Evolutionary conservation across 2,888 invertebrate species (phyloP).

Genomic region (Choreutis nemorana): DNA sequence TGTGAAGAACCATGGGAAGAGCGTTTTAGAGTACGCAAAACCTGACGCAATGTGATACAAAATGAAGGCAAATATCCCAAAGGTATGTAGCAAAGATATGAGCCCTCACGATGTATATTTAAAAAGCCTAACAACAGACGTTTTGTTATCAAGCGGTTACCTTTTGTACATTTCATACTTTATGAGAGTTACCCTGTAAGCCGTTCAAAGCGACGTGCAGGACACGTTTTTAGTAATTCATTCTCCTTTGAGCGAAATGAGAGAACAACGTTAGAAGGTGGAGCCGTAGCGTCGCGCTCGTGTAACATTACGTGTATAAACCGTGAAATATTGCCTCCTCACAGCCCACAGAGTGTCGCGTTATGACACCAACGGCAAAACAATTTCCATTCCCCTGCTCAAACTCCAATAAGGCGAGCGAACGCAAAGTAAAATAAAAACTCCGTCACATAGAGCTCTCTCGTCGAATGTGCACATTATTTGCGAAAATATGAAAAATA

Average conservation of each 20-base stretch:
- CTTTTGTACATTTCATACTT: slow-evolving; percentile 12
- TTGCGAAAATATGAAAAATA: slow-evolving; percentile 56
- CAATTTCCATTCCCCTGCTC: slow-evolving; percentile 13
- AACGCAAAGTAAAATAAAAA: slow-evolving; percentile 10
- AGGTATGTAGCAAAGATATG: too few relatives aligned
- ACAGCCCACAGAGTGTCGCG: slow-evolving; percentile 13
- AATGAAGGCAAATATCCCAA: too few relatives aligned
- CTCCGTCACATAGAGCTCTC: slow-evolving; percentile 16
- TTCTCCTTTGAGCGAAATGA: slow-evolving; percentile 31
- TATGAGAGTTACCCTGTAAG: slow-evolving; percentile 12
- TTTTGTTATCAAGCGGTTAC: too few relatives aligned
- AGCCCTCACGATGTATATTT: too few relatives aligned
- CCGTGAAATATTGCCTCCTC: slow-evolving; percentile 31
- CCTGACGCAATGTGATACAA: too few relatives aligned
- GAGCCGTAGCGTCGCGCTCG: slow-evolving; percentile 24
- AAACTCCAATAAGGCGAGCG: slow-evolving; percentile 4
- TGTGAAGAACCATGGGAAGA: too few relatives aligned
- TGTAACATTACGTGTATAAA: slow-evolving; percentile 36
- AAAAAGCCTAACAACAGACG: too few relatives aligned
- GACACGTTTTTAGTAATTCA: slow-evolving; percentile 36
- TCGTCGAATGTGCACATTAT: slow-evolving; percentile 30
- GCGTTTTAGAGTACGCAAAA: too few relatives aligned
- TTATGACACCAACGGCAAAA: slow-evolving; percentile 18
- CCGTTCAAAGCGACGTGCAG: too few relatives aligned
- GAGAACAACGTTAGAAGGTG: slow-evolving; percentile 29